Base-by-base conservation (phyloP, 2,888 invertebrate species). In the Sinhomidia bicolor region DNA sequence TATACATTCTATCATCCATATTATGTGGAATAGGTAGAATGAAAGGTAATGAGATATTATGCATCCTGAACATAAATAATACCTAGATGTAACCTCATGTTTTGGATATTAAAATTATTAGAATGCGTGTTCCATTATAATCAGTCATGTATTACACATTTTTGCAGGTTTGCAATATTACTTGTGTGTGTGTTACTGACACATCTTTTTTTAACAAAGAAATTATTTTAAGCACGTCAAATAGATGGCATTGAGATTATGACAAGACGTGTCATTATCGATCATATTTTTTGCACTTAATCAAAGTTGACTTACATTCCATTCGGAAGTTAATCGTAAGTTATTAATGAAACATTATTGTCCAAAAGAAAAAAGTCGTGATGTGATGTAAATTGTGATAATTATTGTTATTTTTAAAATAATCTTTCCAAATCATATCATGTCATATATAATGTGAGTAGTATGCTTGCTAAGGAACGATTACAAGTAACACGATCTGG, bases 401-500 rank as follows among this genome's bases (percentile, higher is more conserved):
- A 76, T 51, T n/a, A n/a, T n/a, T n/a, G n/a, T n/a, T n/a, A n/a
- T n/a, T 76, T 29, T n/a, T 17, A 51, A 29, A n/a, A 51, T 14
- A 2, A 51, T 76, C n/a, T n/a, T n/a, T 76, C 29, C n/a, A 51
- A 80, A 41, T 36, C 9, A 57, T 57, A 41, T 54, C 41, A n/a
- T n/a, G n/a, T n/a, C n/a, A n/a, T n/a, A n/a, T n/a, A n/a, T n/a
- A n/a, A n/a, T n/a, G n/a, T n/a, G n/a, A n/a, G n/a, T n/a, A n/a
- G n/a, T 41, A 20, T 23, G 36, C 10, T 9, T 65, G 29, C n/a
- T 41, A 7, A 71, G n/a, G 65, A 71, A 20, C 41, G 20, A 71
- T 71, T 71, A 60, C 0, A 71, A 60, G 44, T 84, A 44, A 84
- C 84, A 84, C 76, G 60, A 79, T 81, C n/a, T 81, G 51, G 44